Base-by-base conservation (phyloP, 2,113 vertebrate genomes). In the Burhinus bistriatus region DNA sequence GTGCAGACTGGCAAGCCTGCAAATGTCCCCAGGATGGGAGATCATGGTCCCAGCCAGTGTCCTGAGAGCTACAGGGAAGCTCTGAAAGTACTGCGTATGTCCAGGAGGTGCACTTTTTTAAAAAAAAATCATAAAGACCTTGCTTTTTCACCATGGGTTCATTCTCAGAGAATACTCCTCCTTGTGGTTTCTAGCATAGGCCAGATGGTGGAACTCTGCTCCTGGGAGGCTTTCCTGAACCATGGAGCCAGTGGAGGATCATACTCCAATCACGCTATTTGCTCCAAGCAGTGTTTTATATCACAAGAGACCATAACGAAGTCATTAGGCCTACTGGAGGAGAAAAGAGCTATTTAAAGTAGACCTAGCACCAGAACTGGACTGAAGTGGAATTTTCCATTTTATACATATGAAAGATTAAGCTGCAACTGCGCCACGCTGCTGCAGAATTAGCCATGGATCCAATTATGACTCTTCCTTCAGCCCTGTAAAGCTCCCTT, bases 321-420 rank as follows among this genome's bases (percentile, higher is more conserved):
- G 62, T 69, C 95, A 93, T 91, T 88, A 83, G 81, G 75, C 66
- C 73, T 80, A 85, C 47, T 57, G 58, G 45, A 88, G 90, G 47
- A 92, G 68, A 90, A 94, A 96, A 87, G 47, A 83, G 51, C n/a
- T 92, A 73, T 90, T 93, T 92, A 87, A 88, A 93, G 90, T 51
- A 90, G 64, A 47, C 77, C 66, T 83, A 81, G 52, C 84, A 89
- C 36, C 70, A 94, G 84, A 96, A 95, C 6, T 36, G 77, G 70
- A 81, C 89, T 85, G 91, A 90, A 94, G 51, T 87, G 95, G 92
- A 97, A 97, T 94, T 95, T 95, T 96, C 85, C 85, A 64, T 93
- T 92, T 93, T 71, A 81, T 78, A 29, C 23, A 9, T 55, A 34
- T 21, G 51, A 92, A 72, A 86, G 68, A 93, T 88, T 13, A 86